Percentiles rank a stretch among this genome's conserved stretches.
Conservation (phyloP, 1,140 invertebrate genomes). For the Monomorium pharaonis region DNA sequence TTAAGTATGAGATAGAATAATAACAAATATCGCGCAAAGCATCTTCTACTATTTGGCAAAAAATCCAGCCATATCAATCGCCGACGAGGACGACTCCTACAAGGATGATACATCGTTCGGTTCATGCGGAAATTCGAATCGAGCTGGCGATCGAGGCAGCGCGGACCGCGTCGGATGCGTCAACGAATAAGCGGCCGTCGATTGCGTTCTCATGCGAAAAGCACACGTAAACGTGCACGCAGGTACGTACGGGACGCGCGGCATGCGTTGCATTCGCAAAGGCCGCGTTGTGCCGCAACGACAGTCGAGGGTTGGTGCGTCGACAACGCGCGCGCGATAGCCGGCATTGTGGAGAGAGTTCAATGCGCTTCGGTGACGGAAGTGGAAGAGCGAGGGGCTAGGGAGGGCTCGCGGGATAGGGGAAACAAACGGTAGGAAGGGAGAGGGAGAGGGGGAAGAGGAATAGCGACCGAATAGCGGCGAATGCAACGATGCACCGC, state of each 20-base stretch:
- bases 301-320: constrained; percentile 59
- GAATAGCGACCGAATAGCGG: constrained; percentile 11
- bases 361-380: constrained; percentile 72
- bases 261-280: constrained; percentile 65
- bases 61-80: not conserved
- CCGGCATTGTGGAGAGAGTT: constrained; percentile 69
- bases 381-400: constrained; percentile 38
- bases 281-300: constrained; percentile 50
- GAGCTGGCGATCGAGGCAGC: not conserved
- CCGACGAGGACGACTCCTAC: not conserved
- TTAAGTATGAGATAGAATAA: not conserved
- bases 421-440: not conserved
- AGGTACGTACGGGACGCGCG: constrained; percentile 33
- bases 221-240: constrained; percentile 58
- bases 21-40: not conserved
- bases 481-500: constrained; percentile 56
- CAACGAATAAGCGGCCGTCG: constrained; percentile 62
- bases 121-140: not conserved
- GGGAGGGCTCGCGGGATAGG: not conserved
- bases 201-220: constrained; percentile 73
- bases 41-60: not conserved
- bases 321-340: constrained; percentile 68
- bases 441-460: not conserved
- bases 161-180: not conserved
- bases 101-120: not conserved